Evolutionary conservation across 2,888 invertebrate genomes (phyloP).

Genomic region (Aphodius granarius): DNA sequence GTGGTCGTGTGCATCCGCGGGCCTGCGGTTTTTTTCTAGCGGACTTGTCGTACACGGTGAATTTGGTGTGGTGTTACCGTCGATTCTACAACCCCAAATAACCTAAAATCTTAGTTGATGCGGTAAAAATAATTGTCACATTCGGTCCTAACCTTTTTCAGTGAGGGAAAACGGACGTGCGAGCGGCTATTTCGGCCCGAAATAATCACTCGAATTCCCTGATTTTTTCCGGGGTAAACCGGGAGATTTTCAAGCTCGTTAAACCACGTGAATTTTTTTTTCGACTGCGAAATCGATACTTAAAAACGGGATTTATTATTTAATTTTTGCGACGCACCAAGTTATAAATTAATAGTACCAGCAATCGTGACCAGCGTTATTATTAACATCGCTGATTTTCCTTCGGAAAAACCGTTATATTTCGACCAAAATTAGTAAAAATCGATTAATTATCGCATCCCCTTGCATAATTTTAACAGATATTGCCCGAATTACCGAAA

Average conservation of each 20-base stretch:
- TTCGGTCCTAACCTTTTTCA: neutral
- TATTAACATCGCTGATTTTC: neutral
- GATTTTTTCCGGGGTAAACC: neutral
- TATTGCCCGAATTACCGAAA: neutral
- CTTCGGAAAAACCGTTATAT: neutral
- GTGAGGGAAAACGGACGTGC: constrained; percentile 5
- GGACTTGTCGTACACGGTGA: no score
- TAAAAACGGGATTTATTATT: neutral
- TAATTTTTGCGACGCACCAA: neutral
- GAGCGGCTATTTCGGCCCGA: neutral
- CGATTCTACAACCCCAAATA: no score
- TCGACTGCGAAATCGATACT: neutral
- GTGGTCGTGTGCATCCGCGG: no score
- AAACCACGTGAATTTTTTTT: neutral
- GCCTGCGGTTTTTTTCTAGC: no score
- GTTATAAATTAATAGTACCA: neutral
- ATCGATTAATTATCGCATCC: neutral
- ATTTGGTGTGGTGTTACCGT: no score
- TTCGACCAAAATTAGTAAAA: neutral
- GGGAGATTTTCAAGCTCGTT: neutral
- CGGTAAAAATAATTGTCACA: neutral
- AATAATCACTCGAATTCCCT: neutral
- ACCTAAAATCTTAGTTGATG: neutral
- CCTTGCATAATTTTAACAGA: neutral
- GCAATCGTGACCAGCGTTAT: neutral